Evolutionary conservation across 2,113 vertebrate species (phyloP).

Genomic region (Poecilia latipinna): DNA sequence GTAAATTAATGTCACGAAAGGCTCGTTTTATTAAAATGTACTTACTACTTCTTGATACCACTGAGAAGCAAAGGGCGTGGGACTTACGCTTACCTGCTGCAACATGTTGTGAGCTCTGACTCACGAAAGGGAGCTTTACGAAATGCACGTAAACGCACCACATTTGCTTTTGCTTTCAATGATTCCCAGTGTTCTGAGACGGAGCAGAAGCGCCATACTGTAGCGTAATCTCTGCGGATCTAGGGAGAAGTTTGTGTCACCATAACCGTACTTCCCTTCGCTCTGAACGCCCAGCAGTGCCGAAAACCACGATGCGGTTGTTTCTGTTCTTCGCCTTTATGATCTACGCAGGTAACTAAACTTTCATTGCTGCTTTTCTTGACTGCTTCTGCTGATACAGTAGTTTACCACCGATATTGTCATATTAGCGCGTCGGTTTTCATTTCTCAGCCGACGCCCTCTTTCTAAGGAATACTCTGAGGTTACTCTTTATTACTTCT

Average conservation of each 20-base stretch:
- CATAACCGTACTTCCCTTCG: too few relatives aligned
- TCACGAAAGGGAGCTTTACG: neutral
- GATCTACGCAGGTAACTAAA: constrained; percentile 30
- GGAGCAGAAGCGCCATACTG: neutral
- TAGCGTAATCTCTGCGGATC: neutral
- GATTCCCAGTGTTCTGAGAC: neutral
- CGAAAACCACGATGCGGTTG: neutral
- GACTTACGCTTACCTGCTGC: too few relatives aligned
- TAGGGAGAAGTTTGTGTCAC: neutral
- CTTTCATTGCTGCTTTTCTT: neutral
- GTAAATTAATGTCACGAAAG: too few relatives aligned
- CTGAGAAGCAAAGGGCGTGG: too few relatives aligned
- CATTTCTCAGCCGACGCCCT: neutral
- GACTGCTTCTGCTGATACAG: neutral
- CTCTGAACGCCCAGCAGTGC: fast-evolving
- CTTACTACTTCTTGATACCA: neutral
- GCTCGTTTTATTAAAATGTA: neutral
- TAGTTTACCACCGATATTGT: fast-evolving
- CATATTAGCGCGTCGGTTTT: neutral
- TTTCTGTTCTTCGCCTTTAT: constrained; percentile 6
- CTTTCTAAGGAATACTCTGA: neutral
- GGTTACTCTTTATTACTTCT: neutral
- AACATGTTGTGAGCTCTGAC: neutral
- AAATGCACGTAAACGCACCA: constrained; percentile 11
- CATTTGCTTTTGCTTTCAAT: neutral